Evolutionary conservation across 2,797 vertebrate genomes (phyloP).

Genomic region (Emydoidea blandingii): DNA sequence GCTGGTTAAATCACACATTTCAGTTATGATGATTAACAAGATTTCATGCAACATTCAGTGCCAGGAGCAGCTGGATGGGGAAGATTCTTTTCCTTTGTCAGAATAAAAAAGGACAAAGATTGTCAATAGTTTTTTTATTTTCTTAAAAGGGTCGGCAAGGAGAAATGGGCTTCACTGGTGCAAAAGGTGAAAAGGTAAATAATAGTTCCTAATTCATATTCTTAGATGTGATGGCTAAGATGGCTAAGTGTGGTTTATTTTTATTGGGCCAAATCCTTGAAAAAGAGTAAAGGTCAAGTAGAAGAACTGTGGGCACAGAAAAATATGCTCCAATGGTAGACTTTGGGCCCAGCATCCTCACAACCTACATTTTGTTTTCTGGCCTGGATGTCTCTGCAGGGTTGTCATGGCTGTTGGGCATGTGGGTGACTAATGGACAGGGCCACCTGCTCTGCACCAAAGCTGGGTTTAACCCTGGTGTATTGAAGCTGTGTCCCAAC

Average conservation of each 20-base stretch:
- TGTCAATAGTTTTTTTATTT: slow-evolving; percentile 39
- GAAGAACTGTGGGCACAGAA: not conserved
- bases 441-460: not conserved
- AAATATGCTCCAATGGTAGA: not conserved
- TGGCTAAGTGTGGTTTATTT: not conserved
- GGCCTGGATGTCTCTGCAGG: not conserved
- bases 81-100: not conserved
- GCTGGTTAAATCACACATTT: not conserved
- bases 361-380: not conserved
- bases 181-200: slow-evolving; percentile 87
- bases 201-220: not conserved
- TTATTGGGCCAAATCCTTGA: not conserved
- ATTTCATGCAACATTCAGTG: not conserved
- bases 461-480: not conserved
- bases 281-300: not conserved
- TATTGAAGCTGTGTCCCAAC: not conserved
- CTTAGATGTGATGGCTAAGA: not conserved
- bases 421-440: not conserved
- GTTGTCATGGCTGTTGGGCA: not conserved
- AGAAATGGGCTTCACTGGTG: slow-evolving; percentile 76
- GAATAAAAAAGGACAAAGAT: not conserved
- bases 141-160: slow-evolving; percentile 83
- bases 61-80: not conserved
- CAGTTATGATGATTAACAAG: not conserved
- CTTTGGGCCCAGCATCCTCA: not conserved